Percentiles rank a stretch among this genome's conserved stretches.
Conservation (phyloP, 1,140 invertebrate genomes). For the Ganaspis sp. region DNA sequence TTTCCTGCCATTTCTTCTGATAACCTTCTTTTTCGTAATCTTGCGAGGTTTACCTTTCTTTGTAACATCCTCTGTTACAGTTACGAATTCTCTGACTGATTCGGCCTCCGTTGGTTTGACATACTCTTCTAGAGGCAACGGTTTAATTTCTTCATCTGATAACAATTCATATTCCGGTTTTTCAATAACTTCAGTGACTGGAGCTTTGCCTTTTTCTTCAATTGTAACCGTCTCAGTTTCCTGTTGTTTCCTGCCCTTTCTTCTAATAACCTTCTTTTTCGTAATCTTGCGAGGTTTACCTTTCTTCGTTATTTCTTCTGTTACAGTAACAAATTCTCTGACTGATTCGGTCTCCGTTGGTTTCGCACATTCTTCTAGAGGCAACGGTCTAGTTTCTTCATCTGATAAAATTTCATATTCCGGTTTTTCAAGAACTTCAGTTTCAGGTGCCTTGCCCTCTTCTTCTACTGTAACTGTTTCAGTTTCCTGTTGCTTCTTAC, state of each 20-base stretch:
- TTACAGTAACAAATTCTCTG: slow-evolving; percentile 69
- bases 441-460: slow-evolving; percentile 74
- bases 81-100: slow-evolving; percentile 44
- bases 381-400: slow-evolving; percentile 71
- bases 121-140: slow-evolving; percentile 27
- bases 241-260: slow-evolving; percentile 65
- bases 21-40: slow-evolving; percentile 64
- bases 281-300: slow-evolving; percentile 68
- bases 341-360: background rate
- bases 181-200: slow-evolving; percentile 51
- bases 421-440: slow-evolving; percentile 73
- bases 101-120: slow-evolving; percentile 44
- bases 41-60: slow-evolving; percentile 51
- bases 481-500: slow-evolving; percentile 68
- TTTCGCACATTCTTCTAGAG: background rate
- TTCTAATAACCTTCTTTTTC: slow-evolving; percentile 49
- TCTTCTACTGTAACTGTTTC: slow-evolving; percentile 68
- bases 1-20: slow-evolving; percentile 59
- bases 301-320: slow-evolving; percentile 70
- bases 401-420: slow-evolving; percentile 73
- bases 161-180: slow-evolving; percentile 57
- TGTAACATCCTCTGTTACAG: slow-evolving; percentile 41
- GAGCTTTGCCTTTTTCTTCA: slow-evolving; percentile 70
- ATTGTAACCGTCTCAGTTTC: slow-evolving; percentile 71
- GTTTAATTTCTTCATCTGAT: slow-evolving; percentile 43